Base-by-base conservation (phyloP, 2,888 invertebrate species). In the Agonopterix arenella region DNA sequence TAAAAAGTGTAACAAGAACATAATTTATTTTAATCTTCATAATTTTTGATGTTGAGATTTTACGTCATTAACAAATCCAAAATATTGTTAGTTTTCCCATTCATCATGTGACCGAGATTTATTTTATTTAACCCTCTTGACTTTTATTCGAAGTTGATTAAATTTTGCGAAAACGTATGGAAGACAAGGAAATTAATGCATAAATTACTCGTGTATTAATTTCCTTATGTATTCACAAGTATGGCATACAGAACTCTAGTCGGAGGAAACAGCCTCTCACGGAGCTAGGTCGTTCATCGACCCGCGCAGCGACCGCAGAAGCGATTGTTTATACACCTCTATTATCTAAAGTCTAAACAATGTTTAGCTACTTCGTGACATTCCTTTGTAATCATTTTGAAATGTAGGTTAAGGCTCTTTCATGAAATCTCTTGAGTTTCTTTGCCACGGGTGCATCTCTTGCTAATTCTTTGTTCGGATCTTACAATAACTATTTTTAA, bases 271-370 rank as follows among this genome's bases (percentile, higher is more conserved):
- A 62, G 66, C 70, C 65, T 70, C 67, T 70, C 66, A 58, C 61
- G 36, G 53, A 70, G 84, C 86, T 86, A 88, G 88, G 88, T 83
- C 86, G 88, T 88, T 86, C 85, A 73, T 77, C 84, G 84, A 86
- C 88, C 86, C 78, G 70, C 57, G 37, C 44, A 38, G 51, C 58
- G 54, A 74, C 78, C 80, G 74, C 81, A 76, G 68, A 68, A 70
- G 71, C 78, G 76, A 82, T 84, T 84, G 84, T 84, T 78, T 80
- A 78, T 77, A 79, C 78, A 79, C 78, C 73, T 66, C 73, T 73
- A 85, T 85, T 81, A 84, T 80, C 83, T 76, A 76, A 81, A 84
- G 84, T 80, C 83, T 76, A 76, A 81, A 84, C 82, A 73, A 70
- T 74, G 77, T 76, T 77, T 70, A 75, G 78, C 77, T 72, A 72